Evolutionary conservation across 2,113 vertebrate genomes (phyloP), one percentile per base, ranked within the genome.

Genomic region (Trichechus manatus): DNA sequence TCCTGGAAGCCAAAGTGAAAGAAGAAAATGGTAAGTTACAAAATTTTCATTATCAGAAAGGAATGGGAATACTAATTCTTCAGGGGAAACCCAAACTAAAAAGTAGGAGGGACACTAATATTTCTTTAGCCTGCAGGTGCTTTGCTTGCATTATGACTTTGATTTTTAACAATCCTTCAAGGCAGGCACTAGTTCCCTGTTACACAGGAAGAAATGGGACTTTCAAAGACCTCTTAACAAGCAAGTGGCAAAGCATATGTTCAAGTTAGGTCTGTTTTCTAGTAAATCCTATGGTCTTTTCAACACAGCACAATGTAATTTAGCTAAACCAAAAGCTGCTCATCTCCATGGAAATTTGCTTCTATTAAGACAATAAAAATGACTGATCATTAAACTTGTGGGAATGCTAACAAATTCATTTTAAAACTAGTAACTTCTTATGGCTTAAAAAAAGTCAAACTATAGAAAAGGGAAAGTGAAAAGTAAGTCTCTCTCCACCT

Each of bases 391-490:
- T 80, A 68, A 66, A 85, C 19, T 68, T 93, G 47, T 27, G 9
- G 61, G 83, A 27, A 74, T 59, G 31, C 22, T 81, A 92, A 91
- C 44, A n/a, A 72, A 93, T 80, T 61, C 29, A 80, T n/a, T 93
- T 81, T 81, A 79, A 59, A 70, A 68, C 4, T 33, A 68, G n/a
- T 79, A 72, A 81, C 72, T 74, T 72, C 17, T 72, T 70, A 91
- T 29, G 50, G 42, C 31, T 33, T 36, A 63, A 77, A 66, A 83
- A 82, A 29, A 36, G 33, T 68, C 13, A 63, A 56, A 68, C 23
- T 61, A 86, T 27, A 82, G 14, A 47, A 47, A 25, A 31, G 23
- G 33, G 10, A n/a, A 81, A 66, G 50, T 50, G 11, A 42, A 77
- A 80, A 33, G 15, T 31, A 13, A 83, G 33, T 63, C 20, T 88